These are phyloP conservation scores for Mesembrinibis cayennensis DNA, from an alignment of 2,113 vertebrate genomes.

Conservation along the genomic window DNA sequence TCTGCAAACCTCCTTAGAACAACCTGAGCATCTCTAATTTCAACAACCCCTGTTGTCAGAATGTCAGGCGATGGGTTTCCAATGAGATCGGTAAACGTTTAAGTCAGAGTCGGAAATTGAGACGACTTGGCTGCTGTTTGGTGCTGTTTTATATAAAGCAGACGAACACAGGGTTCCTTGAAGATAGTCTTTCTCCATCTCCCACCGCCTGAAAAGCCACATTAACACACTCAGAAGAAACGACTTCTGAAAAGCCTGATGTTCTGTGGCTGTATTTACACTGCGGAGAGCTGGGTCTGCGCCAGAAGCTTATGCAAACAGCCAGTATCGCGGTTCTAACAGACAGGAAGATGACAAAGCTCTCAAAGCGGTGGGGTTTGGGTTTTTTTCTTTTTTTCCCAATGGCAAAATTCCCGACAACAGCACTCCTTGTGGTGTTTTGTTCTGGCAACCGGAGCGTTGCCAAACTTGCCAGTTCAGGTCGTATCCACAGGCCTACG, in stretches of 20 bases:
- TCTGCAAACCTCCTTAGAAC: background rate
- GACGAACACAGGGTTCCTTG: background rate
- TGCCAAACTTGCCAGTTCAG: background rate
- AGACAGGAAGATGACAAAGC: slow-evolving; percentile 7
- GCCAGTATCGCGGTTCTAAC: background rate
- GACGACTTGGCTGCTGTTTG: slow-evolving; percentile 5
- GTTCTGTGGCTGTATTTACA: slow-evolving; percentile 1
- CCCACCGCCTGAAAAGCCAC: background rate
- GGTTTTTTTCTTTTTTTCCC: background rate
- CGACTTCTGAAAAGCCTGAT: background rate
- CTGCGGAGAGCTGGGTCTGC: background rate
- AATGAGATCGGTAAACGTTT: background rate
- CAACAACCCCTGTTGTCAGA: background rate
- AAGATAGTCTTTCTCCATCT: background rate
- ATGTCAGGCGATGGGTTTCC: background rate
- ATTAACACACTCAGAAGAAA: background rate
- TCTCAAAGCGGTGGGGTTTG: background rate
- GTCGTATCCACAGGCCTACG: background rate
- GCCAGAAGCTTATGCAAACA: slow-evolving; percentile 6
- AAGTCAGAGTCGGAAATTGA: background rate
- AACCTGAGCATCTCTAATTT: background rate
- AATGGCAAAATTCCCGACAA: background rate
- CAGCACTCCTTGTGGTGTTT: background rate
- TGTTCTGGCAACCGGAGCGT: background rate
- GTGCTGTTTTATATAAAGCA: background rate